Conservation (phyloP, 2,888 invertebrate species). For the Scaptomyza reducta region DNA sequence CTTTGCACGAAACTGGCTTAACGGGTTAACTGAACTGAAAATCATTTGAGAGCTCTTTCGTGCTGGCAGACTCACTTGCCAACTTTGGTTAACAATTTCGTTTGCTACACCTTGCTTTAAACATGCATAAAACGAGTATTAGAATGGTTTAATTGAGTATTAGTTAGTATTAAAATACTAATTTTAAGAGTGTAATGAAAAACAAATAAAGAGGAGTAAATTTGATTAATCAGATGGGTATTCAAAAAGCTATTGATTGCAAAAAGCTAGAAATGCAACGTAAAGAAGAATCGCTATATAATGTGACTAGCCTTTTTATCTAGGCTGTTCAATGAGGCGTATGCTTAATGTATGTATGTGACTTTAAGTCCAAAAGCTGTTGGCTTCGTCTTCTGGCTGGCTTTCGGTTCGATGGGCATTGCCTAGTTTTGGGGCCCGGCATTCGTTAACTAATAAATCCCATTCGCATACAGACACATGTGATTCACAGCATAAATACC, state of each 20-base stretch:
- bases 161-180: too few species aligned
- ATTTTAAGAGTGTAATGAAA: too few species aligned
- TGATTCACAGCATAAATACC: slow-evolving; percentile 9
- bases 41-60: neutral
- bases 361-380: slow-evolving; percentile 12
- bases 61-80: neutral
- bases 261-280: too few species aligned
- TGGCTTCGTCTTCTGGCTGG: neutral
- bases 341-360: slow-evolving; percentile 19
- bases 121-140: too few species aligned
- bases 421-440: slow-evolving; percentile 16
- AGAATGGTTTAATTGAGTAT: too few species aligned
- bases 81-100: neutral
- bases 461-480: slow-evolving; percentile 38
- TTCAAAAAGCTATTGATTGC: too few species aligned
- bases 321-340: slow-evolving; percentile 35
- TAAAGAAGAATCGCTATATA: neutral
- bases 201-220: too few species aligned
- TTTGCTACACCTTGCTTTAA: too few species aligned
- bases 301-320: neutral
- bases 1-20: neutral
- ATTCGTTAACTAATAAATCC: slow-evolving; percentile 48
- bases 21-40: neutral
- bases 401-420: slow-evolving; percentile 25
- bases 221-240: too few species aligned